Evolutionary conservation across 1,140 invertebrate genomes (phyloP).

Genomic region (Drosophila gunungcola): DNA sequence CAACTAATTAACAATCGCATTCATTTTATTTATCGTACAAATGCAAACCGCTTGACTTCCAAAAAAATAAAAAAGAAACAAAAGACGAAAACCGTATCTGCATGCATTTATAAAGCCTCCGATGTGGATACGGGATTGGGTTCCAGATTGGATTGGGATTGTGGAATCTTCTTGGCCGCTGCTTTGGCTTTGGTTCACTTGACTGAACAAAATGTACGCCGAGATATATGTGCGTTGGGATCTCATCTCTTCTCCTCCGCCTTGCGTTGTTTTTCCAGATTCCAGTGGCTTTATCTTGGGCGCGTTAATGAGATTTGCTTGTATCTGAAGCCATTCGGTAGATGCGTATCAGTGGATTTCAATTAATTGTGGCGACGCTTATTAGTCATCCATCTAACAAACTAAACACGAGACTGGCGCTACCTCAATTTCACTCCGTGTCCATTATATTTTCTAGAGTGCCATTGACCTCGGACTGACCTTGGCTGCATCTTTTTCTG

Average conservation of each 20-base stretch:
- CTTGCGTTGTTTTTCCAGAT: constrained; percentile 53
- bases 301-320: constrained; percentile 83
- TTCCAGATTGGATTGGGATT: constrained; percentile 44
- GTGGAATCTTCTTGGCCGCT: constrained; percentile 35
- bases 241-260: constrained; percentile 16
- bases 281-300: constrained; percentile 82
- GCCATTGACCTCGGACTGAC: constrained; percentile 42
- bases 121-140: constrained; percentile 44
- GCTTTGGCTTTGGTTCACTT: constrained; percentile 62
- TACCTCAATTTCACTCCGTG: constrained; percentile 13
- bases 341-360: constrained; percentile 81
- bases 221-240: constrained; percentile 20
- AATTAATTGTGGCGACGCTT: constrained; percentile 83
- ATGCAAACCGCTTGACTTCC: constrained; percentile 82
- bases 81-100: constrained; percentile 72
- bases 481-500: constrained; percentile 42
- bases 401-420: constrained; percentile 67
- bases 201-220: constrained; percentile 79
- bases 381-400: constrained; percentile 82
- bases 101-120: constrained; percentile 74
- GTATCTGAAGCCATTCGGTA: constrained; percentile 82
- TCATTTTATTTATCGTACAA: constrained; percentile 83
- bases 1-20: constrained; percentile 82
- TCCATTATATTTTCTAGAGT: constrained; percentile 28
- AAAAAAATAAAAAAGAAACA: constrained; percentile 33